Evolutionary conservation across 2,797 vertebrate species (phyloP), one percentile per base, ranked within the genome.

Genomic region (Heliangelus exortis): DNA sequence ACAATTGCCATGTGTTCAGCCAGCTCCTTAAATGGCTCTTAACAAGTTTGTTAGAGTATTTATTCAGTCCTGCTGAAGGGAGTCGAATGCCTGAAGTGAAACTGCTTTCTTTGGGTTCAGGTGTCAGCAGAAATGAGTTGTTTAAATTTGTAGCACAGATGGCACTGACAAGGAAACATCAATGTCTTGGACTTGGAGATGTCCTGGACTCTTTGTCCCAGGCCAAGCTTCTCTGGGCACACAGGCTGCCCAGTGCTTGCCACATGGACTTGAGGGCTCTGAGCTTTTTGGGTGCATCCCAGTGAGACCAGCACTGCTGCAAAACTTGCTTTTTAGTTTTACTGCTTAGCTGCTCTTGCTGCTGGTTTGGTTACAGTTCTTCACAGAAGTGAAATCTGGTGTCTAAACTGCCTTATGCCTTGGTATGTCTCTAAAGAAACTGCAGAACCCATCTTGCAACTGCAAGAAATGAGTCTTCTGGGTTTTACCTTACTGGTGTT

Each of bases 41-140:
- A 93, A 76, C 22, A 39, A 73, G 31, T 88, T 75, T 63, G 51
- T 26, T 57, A 50, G n/a, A 67, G 25, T 85, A 84, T 91, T 95
- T 95, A 85, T 73, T 81, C 76, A 76, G 73, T 86, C 76, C 75
- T 94, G 82, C 84, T 95, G 92, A 43, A 89, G 51, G 63, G 66
- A 81, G 53, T 91, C 95, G 91, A 91, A 78, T 57, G 89, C 80
- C 80, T 78, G 23, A 84, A 96, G 82, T 84, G 91, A 88, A 84
- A 68, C 76, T 72, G 47, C 69, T 84, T 84, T 34, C 65, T 87
- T 66, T 68, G 66, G 89, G 89, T 69, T 89, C 17, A 1, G 25
- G 28, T 81, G 87, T 86, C 74, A 76, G 4, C 25, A 91, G 71
- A 88, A 95, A 84, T 91, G 61, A 90, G 77, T 88, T 68, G 91